These are phyloP conservation scores for Drosophila parabipectinata DNA, from an alignment of 1,140 invertebrate species.

Conservation along the genomic window DNA sequence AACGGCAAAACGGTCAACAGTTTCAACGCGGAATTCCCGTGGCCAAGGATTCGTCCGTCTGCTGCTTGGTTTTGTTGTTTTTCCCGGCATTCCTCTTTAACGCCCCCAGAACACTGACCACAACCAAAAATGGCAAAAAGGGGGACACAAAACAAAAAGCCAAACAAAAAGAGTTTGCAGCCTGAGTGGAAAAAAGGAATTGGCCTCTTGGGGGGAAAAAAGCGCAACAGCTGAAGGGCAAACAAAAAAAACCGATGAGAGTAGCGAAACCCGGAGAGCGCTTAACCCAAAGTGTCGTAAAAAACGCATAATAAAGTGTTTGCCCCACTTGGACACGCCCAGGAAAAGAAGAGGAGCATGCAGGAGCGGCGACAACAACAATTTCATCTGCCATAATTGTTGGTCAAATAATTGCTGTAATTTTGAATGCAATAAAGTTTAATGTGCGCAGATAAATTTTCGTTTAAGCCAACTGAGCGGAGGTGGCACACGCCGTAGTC, in stretches of 20 bases:
- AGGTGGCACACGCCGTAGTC: conserved; percentile 37
- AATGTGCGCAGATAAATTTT: conserved; percentile 76
- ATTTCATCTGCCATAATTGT: conserved; percentile 64
- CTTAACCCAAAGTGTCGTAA: conserved; percentile 68
- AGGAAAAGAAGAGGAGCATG: conserved; percentile 1
- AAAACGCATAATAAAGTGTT: conserved; percentile 71
- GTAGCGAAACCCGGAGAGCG: conserved; percentile 31
- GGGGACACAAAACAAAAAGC: conserved; percentile 2
- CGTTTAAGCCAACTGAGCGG: conserved; percentile 69
- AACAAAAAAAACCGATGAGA: conserved; percentile 6
- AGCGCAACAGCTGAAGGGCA: conserved; percentile 68
- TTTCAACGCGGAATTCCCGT: conserved; percentile 26
- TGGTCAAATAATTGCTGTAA: conserved; percentile 76
- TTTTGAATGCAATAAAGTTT: conserved; percentile 78
- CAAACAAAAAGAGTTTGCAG: conserved; percentile 20
- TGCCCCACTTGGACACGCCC: conserved; percentile 36
- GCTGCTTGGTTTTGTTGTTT: conserved; percentile 13
- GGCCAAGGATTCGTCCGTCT: conserved; percentile 19
- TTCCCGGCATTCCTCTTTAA: conserved; percentile 44
- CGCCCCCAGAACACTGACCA: conserved; percentile 43
- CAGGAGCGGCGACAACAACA: conserved; percentile 10
- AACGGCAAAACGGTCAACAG: background rate
- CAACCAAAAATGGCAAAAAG: conserved; percentile 48
- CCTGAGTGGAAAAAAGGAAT: conserved; percentile 44
- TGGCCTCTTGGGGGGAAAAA: conserved; percentile 55